Base-by-base conservation (phyloP, 2,113 vertebrate species). In the Suncus etruscus region DNA sequence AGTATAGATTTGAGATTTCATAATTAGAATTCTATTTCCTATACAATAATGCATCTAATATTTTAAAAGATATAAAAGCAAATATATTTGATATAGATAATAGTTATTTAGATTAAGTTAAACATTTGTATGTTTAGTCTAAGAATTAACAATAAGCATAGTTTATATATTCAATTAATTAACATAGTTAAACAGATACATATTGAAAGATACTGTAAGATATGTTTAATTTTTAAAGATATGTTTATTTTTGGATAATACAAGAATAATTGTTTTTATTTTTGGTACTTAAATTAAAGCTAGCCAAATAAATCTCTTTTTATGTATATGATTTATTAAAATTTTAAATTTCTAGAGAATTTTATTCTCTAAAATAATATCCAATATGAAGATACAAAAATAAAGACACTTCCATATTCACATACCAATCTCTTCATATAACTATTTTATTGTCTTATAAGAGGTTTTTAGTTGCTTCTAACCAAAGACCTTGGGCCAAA, bases 11-110 rank as follows among this genome's bases (percentile, higher is more conserved):
- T 73, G 8, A 93, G 86, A 63, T 82, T 12, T 6, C 31, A 61
- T 66, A 77, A 83, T 83, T 25, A 77, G 8, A 88, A 94, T 84
- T 86, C 24, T 32, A 22, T 78, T 48, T 51, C 16, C 47, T 80
- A 61, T 75, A 86, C 83, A 39, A 68, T 0, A 31, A 89, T 81
- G 80, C 1, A 73, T 8, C n/a, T 4, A 45, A 12, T 70, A 48
- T 27, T 88, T 88, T 65, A 29, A 14, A 82, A 50, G n/a, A 3
- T 39, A 11, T 45, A 8, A 54, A 22, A 50, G 27, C 32, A 95
- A 86, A 51, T 47, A 0, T 39, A 15, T 18, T 18, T 70, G 3
- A 9, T 39, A 79, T 86, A 50, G 63, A 14, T 11, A 54, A 39
- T 39, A 39, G 3, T 39, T 39, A 39, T 39, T 39, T 39, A 39